A percentile compares a stretch with the other conserved stretches of the same genome.
Evolutionary conservation across 37 sponge, comb jelly and placozoan species (phyloP).

Genomic region (Beroe forskalii): DNA sequence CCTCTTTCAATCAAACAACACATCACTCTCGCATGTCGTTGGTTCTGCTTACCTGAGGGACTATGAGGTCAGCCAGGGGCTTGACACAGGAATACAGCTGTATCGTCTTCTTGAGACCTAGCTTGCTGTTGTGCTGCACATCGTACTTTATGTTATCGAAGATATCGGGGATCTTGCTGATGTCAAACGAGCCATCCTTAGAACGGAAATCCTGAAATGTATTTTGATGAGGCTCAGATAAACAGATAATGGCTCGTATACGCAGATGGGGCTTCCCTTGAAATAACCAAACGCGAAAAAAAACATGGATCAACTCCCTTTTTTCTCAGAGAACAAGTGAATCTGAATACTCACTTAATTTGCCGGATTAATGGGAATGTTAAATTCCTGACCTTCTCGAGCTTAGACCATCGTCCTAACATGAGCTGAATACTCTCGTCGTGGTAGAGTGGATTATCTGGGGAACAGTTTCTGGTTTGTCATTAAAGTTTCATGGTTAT

Average conservation of each 20-base stretch:
- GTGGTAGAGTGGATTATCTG: conserved; percentile 64
- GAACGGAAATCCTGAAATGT: conserved; percentile 73
- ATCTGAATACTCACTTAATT: too few species aligned
- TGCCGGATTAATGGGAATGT: too few species aligned
- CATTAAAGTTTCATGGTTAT: background rate
- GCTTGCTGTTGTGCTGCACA: conserved; percentile 83
- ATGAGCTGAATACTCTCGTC: conserved; percentile 76
- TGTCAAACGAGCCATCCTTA: conserved; percentile 80
- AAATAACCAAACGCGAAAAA: too few species aligned
- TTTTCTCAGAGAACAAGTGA: too few species aligned
- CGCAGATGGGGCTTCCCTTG: background rate
- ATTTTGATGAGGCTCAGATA: too few species aligned
- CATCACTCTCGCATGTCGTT: too few species aligned
- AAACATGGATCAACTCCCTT: too few species aligned
- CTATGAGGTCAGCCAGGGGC: conserved; percentile 86
- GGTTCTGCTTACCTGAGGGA: conserved; percentile 96
- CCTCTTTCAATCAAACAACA: too few species aligned
- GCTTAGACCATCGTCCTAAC: conserved; percentile 82
- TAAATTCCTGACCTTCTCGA: conserved; percentile 93
- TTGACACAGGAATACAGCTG: conserved; percentile 71
- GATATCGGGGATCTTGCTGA: conserved; percentile 95
- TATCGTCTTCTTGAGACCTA: conserved; percentile 66
- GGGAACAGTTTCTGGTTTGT: background rate
- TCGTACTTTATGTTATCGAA: conserved; percentile 95
- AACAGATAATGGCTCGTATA: background rate